Percentiles rank a stretch among this genome's conserved stretches.
These are phyloP conservation scores for Dasyprocta punctata DNA, from an alignment of 2,113 vertebrate genomes.

Conservation along the genomic window DNA sequence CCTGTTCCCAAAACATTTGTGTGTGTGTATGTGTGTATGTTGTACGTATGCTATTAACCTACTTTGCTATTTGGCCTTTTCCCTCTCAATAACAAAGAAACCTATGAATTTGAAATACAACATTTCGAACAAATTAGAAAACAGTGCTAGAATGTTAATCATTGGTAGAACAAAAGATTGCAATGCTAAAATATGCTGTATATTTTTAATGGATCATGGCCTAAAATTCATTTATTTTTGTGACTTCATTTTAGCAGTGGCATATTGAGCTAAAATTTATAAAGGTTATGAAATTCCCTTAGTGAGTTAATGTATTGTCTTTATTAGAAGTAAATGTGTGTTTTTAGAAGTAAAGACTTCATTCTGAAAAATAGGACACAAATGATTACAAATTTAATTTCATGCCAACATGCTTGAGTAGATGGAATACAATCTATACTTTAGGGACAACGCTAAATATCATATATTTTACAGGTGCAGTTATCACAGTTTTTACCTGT, in stretches of 20 bases:
- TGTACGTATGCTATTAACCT: neutral
- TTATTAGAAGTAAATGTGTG: conserved; percentile 13
- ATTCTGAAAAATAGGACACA: conserved; percentile 53
- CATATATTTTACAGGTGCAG: neutral
- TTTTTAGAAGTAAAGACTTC: conserved; percentile 47
- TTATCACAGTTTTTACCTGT: conserved; percentile 22
- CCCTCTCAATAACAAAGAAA: neutral
- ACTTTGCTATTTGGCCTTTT: neutral
- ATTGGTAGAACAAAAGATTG: neutral
- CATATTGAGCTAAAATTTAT: conserved; percentile 46
- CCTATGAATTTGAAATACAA: conserved; percentile 1
- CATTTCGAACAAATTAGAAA: conserved; percentile 37
- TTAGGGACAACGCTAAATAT: neutral
- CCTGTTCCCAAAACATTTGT: neutral
- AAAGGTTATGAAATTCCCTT: conserved; percentile 33
- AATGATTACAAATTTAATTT: conserved; percentile 62
- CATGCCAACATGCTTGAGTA: neutral
- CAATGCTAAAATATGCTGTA: neutral
- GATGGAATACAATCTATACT: neutral
- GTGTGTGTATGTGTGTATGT: neutral
- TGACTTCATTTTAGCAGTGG: conserved; percentile 33
- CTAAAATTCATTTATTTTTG: conserved; percentile 42
- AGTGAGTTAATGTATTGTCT: neutral
- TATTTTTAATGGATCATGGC: conserved; percentile 17
- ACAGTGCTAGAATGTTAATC: neutral